A percentile compares a stretch with the other conserved stretches of the same genome.
Conservation (phyloP, 2,888 invertebrate species). For the Metalampra italica region DNA sequence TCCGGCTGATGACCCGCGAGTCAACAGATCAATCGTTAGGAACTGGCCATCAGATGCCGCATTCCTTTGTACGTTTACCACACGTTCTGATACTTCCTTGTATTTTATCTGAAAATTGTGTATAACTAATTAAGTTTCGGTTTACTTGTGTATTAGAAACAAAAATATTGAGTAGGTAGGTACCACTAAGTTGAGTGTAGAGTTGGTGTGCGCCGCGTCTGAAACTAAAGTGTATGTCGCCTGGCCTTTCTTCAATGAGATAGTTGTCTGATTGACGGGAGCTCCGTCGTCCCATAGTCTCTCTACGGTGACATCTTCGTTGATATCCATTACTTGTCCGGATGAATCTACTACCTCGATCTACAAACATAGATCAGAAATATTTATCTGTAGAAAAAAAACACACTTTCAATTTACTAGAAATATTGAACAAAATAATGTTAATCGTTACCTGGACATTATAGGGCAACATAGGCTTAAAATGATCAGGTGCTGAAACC, state of each 20-base stretch:
- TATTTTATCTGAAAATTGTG: constrained; percentile 82
- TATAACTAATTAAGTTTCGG: neutral
- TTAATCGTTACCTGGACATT: constrained; percentile 82
- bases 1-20: constrained; percentile 77
- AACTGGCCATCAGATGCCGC: constrained; percentile 79
- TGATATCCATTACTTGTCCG: constrained; percentile 44
- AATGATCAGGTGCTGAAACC: constrained; percentile 90
- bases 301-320: constrained; percentile 58
- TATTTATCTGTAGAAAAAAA: neutral
- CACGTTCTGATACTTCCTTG: constrained; percentile 86
- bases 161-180: too few species aligned
- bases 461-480: constrained; percentile 92
- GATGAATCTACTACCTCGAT: constrained; percentile 61
- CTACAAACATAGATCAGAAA: constrained; percentile 22
- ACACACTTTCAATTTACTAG: neutral
- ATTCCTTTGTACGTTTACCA: constrained; percentile 84
- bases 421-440: neutral
- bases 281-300: constrained; percentile 68
- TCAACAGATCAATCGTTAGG: constrained; percentile 68
- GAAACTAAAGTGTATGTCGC: constrained; percentile 54
- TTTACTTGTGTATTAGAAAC: too few species aligned
- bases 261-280: constrained; percentile 52
- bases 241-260: constrained; percentile 48
- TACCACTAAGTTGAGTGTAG: constrained; percentile 86
- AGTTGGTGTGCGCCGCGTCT: constrained; percentile 71